A percentile compares a stretch with the other conserved stretches of the same genome.
Evolutionary conservation across 2,888 invertebrate species (phyloP).

Genomic region (Sphinx pinastri): DNA sequence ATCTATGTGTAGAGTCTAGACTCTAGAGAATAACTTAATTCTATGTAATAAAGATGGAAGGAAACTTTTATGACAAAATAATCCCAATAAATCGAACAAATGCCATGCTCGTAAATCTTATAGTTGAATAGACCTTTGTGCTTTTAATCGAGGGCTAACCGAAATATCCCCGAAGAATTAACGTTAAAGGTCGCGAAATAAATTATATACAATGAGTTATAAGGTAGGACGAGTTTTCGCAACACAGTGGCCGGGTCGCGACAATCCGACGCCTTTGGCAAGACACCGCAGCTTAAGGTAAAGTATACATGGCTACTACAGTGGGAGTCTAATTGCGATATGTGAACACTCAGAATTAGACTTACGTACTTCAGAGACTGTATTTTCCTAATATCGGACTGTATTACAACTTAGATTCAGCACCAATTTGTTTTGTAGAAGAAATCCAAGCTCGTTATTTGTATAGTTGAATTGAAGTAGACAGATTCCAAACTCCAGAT

Average conservation of each 20-base stretch:
- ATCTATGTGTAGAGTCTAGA: too few relatives aligned
- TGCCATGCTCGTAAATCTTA: conserved; percentile 53
- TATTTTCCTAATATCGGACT: not conserved
- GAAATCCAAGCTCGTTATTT: too few relatives aligned
- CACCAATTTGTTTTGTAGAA: too few relatives aligned
- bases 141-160: conserved; percentile 51
- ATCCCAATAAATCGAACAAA: conserved; percentile 33
- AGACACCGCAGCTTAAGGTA: conserved; percentile 13
- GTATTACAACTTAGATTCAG: not conserved
- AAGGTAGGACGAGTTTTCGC: conserved; percentile 59
- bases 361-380: not conserved
- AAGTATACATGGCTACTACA: conserved; percentile 15
- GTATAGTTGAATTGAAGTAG: too few relatives aligned
- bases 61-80: not conserved
- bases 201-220: conserved; percentile 52
- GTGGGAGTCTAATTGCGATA: conserved; percentile 23
- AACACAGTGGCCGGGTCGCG: conserved; percentile 56
- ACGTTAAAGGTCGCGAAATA: conserved; percentile 70
- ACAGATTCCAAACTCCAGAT: too few relatives aligned
- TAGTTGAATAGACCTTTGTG: conserved; percentile 50
- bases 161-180: conserved; percentile 58
- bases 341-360: conserved; percentile 24
- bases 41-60: not conserved
- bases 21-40: not conserved
- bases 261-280: conserved; percentile 47